Evolutionary conservation across 2,113 vertebrate genomes (phyloP), one percentile per base, ranked within the genome.

Genomic region (Brachirus orientalis): DNA sequence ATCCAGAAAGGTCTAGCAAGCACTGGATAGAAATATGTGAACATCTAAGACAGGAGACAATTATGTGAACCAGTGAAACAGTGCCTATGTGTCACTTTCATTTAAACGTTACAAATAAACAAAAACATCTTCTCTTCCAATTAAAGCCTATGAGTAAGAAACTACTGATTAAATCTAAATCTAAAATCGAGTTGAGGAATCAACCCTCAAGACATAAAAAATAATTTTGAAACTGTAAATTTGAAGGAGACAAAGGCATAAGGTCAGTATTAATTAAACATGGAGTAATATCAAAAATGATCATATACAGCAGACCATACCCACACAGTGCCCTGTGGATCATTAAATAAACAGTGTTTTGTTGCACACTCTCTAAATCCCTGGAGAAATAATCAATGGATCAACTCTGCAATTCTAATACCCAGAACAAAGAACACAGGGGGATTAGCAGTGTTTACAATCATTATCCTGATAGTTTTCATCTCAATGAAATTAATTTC

Each of bases 371-470:
- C 57, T 38, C 28, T 35, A 80, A 83, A 72, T 85, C 76, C 75
- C 43, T 48, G 14, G 67, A 73, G 56, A 80, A 82, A 73, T 77
- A 77, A 79, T 83, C 82, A 86, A 59, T 86, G 81, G 75, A 75
- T 81, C 75, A 80, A 56, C 77, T 72, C 79, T 67, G 75, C 76
- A 60, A 73, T 75, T 80, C 67, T 80, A 81, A 85, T 68, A 67
- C 53, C 57, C 22, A 1, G 45, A 61, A 80, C 69, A 69, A 75
- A 75, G 77, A 71, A 57, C 69, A 66, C 68, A 11, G 59, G 65
- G 75, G 79, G 85, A 87, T 87, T 83, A 88, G 77, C 75, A 54
- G 35, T 86, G 80, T 88, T 87, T 77, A 80, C 77, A 74, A 76
- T 88, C 72, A 78, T 89, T 80, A 85, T 82, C 64, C 65, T 66